Evolutionary conservation across 2,888 invertebrate genomes (phyloP).

Genomic region (Eretmocerus hayati): DNA sequence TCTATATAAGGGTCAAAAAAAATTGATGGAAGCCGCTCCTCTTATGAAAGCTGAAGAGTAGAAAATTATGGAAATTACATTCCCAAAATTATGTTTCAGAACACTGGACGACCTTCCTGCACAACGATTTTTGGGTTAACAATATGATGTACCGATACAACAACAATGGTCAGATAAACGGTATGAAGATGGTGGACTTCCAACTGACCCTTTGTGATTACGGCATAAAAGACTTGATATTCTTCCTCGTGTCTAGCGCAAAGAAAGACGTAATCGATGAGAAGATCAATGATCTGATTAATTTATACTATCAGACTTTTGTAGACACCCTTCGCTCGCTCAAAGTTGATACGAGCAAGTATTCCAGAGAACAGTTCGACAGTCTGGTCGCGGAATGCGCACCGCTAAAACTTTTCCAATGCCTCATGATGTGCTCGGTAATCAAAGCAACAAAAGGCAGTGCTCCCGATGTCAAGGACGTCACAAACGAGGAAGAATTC

Average conservation of each 20-base stretch:
- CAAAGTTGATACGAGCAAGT: constrained; percentile 28
- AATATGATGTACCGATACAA: constrained; percentile 43
- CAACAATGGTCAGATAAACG: constrained; percentile 25
- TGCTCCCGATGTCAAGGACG: constrained; percentile 32
- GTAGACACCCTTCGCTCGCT: constrained; percentile 29
- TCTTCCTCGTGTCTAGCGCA: constrained; percentile 41
- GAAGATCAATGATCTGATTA: constrained; percentile 35
- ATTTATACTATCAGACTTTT: constrained; percentile 38
- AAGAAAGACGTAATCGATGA: constrained; percentile 33
- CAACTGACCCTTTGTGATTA: constrained; percentile 36
- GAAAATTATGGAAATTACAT: no score
- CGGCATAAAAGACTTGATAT: constrained; percentile 40
- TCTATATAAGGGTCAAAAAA: no score
- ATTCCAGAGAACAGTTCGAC: constrained; percentile 29
- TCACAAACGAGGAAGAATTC: constrained; percentile 32
- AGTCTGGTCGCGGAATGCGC: constrained; percentile 32
- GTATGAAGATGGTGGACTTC: constrained; percentile 45
- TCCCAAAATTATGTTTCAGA: no score
- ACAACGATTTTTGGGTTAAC: constrained; percentile 45
- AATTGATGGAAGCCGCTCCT: no score
- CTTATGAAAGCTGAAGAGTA: no score
- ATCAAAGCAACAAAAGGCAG: constrained; percentile 37
- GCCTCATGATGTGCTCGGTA: constrained; percentile 42
- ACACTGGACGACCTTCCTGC: constrained; percentile 39
- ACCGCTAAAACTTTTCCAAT: constrained; percentile 36